Base-by-base conservation (phyloP, 2,797 vertebrate species). In the Pogonophryne albipinna region DNA sequence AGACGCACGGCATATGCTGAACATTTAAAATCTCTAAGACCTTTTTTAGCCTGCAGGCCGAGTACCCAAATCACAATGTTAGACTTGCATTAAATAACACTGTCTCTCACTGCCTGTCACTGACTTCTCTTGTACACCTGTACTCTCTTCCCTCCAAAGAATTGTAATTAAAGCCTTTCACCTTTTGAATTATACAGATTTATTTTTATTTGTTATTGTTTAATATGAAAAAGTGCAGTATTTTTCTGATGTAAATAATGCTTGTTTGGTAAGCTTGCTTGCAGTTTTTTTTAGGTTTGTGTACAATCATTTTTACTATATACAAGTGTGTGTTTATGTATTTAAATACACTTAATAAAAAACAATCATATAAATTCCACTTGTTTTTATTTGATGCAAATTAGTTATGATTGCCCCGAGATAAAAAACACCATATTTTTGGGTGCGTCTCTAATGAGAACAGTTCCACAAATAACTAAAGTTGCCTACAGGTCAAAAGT, bases 291-390 rank as follows among this genome's bases (percentile, higher is more conserved):
- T 88, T 85, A 90, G 76, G 81, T 87, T 87, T 89, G 74, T 74
- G 74, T 93, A 86, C 85, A 89, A 86, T 87, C 15, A 87, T 92
- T 94, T 94, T 87, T 92, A 93, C 83, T 76, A 90, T 92, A 87
- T 92, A 85, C 89, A 88, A 79, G 86, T 91, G 92, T 91, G 90
- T 90, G 88, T 94, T 88, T 91, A 88, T 87, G 91, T 94, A 95
- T 94, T 94, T 94, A 94, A 94, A 93, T 90, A 71, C 91, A 93
- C 89, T 90, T 89, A 95, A 95, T 95, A 95, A 95, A 95, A 50
- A 74, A 62, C 62, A 85, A 82, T 71, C 46, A 61, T 84, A 80
- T 74, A 67, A 69, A 44, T 74, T 65, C 20, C n/a, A 23, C 10
- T 45, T 69, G 31, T 19, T 67, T 2, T 85, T 64, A 59, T 74